A percentile compares a stretch with the other conserved stretches of the same genome.
phyloP scores from a whole-genome alignment of 2,888 invertebrate genomes.

The Melieria omissa region DNA sequence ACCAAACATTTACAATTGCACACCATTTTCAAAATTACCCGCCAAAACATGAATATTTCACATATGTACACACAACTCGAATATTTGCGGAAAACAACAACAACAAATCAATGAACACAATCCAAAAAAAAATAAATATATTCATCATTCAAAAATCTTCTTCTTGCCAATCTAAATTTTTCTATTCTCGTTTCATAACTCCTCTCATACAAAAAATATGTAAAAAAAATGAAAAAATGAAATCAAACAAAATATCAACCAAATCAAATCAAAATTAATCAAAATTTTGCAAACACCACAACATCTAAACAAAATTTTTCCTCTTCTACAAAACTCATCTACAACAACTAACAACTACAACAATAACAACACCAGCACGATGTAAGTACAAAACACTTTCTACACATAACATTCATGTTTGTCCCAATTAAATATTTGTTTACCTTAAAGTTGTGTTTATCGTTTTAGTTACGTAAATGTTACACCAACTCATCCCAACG shows the following conservation, averaged over 20 bases:
- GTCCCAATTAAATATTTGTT: too few relatives aligned
- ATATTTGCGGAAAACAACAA: neutral
- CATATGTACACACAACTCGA: neutral
- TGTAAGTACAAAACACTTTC: slow-evolving; percentile 64
- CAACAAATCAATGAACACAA: neutral
- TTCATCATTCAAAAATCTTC: slow-evolving; percentile 29
- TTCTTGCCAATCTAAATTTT: slow-evolving; percentile 20
- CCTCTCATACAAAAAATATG: slow-evolving; percentile 4
- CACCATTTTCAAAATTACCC: neutral
- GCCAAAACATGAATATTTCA: neutral
- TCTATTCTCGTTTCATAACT: slow-evolving; percentile 19
- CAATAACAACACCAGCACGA: slow-evolving; percentile 66
- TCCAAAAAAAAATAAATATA: neutral
- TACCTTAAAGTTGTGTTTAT: too few relatives aligned
- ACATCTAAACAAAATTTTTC: slow-evolving; percentile 27
- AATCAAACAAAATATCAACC: slow-evolving; percentile 29
- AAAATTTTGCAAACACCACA: slow-evolving; percentile 31
- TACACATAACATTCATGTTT: slow-evolving; percentile 7
- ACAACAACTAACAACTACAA: slow-evolving; percentile 55
- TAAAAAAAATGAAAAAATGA: slow-evolving; percentile 21
- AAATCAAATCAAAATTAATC: slow-evolving; percentile 17
- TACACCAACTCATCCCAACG: too few relatives aligned
- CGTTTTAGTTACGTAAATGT: too few relatives aligned
- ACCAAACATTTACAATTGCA: neutral
- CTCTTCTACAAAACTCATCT: slow-evolving; percentile 43